These are phyloP conservation scores for Caenorhabditis sulstoni DNA, from an alignment of 2,888 invertebrate species.

Conservation along the genomic window DNA sequence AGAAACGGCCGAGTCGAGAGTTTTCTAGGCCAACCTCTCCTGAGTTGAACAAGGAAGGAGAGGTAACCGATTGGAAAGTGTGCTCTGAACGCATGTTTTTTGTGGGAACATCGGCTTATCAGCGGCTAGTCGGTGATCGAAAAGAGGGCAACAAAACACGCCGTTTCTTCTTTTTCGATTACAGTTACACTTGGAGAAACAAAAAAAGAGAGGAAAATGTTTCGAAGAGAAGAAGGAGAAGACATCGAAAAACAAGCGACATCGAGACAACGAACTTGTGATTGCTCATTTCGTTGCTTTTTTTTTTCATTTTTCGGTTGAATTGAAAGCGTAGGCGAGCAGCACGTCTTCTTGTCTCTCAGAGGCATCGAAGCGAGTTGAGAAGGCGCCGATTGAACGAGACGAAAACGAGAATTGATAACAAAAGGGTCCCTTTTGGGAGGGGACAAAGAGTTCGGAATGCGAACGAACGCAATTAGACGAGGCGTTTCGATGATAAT, in stretches of 20 bases:
- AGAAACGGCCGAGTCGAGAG: no score
- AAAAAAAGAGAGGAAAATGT: background rate
- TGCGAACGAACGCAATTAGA: constrained; percentile 3
- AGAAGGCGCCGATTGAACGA: constrained; percentile 24
- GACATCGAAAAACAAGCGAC: background rate
- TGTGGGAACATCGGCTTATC: no score
- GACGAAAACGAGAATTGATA: constrained; percentile 37
- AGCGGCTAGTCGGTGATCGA: no score
- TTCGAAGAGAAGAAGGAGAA: background rate
- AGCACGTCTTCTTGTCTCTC: no score
- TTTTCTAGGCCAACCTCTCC: no score
- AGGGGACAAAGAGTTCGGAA: background rate
- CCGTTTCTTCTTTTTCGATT: no score
- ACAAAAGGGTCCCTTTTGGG: no score
- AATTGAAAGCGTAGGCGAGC: constrained; percentile 32
- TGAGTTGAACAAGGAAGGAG: no score
- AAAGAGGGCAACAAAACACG: no score
- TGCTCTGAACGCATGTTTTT: no score
- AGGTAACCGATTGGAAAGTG: no score
- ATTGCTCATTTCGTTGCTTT: background rate
- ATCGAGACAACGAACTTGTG: constrained; percentile 2
- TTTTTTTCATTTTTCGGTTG: constrained; percentile 28
- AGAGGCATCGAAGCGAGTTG: constrained; percentile 5
- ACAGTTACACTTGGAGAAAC: no score
- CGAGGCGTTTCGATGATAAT: background rate